Evolutionary conservation across 2,797 vertebrate genomes (phyloP), one percentile per base, ranked within the genome.

Genomic region (Lutjanus argentimaculatus): DNA sequence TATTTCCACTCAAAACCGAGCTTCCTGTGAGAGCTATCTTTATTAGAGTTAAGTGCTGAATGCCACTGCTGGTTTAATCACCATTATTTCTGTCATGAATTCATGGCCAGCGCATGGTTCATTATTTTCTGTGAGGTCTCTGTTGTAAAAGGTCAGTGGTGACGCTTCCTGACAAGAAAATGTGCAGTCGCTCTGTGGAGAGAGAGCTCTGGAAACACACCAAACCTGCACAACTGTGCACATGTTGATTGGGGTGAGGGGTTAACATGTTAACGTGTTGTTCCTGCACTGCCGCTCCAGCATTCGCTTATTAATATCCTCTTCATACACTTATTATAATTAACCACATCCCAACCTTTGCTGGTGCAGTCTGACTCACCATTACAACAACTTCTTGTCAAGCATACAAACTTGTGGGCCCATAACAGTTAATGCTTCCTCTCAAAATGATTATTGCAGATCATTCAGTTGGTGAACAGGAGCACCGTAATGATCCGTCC

Each of bases 81-180:
- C 70, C 65, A 58, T 91, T 83, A 85, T 85, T 90, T 88, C 57
- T 73, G 72, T 79, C 67, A 52, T 76, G 68, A 88, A 81, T 88
- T 84, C 55, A 67, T 45, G 56, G 68, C 70, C 43, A 13, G 80
- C 4, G 30, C 62, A 2, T 15, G 7, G 69, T 90, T 94, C 91
- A 91, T 93, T 93, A 93, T 91, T 91, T 91, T 80, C 83, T 36
- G 49, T 57, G 68, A 86, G 83, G 71, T 74, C 72, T 81, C 30
- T 51, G 77, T 59, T 75, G 75, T 72, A 70, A 93, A 93, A 94
- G 93, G 91, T 94, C 91, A 94, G 46, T 4, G 25, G 25, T 89
- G 91, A 91, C 59, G 49, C 79, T 85, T 80, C 30, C 25, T 78
- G 85, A 87, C 79, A 80, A 85, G 79, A 51, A 80, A 79, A 86